phyloP scores from a whole-genome alignment of 2,113 vertebrate species.

The Solenodon paradoxus region DNA sequence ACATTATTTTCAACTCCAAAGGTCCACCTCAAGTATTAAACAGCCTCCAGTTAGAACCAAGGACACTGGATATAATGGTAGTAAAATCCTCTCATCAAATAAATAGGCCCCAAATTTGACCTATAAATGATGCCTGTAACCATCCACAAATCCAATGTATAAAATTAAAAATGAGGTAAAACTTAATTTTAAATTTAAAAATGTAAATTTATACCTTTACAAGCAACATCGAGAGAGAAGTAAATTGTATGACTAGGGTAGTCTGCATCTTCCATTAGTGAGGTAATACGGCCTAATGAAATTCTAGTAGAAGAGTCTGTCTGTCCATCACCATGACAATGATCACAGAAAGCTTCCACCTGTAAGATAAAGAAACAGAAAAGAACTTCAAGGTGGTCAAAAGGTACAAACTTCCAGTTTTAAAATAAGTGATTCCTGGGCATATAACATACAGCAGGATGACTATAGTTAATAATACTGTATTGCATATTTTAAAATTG shows the following conservation, averaged over 20 bases:
- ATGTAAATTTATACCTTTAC: slow-evolving; percentile 83
- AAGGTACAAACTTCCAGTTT: background rate
- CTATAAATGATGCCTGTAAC: background rate
- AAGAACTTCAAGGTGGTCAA: background rate
- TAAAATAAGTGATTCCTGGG: background rate
- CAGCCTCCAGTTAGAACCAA: background rate
- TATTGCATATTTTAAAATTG: no score
- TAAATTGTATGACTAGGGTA: slow-evolving; percentile 86
- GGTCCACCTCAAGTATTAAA: background rate
- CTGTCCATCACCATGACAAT: slow-evolving; percentile 77
- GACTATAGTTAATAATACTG: no score
- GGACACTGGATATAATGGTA: background rate
- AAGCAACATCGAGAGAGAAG: slow-evolving; percentile 84
- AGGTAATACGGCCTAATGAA: slow-evolving; percentile 87
- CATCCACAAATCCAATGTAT: background rate
- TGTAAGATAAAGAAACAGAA: slow-evolving; percentile 65
- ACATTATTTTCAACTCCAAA: background rate
- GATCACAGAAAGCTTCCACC: slow-evolving; percentile 81
- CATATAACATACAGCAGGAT: no score
- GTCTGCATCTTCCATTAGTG: slow-evolving; percentile 80
- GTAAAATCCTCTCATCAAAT: background rate
- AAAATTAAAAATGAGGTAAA: background rate
- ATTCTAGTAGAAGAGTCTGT: slow-evolving; percentile 75
- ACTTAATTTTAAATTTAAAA: background rate
- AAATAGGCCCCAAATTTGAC: background rate